Evolutionary conservation across 2,113 vertebrate species (phyloP), one percentile per base, ranked within the genome.

Genomic region (Cyprinodon variegatus): DNA sequence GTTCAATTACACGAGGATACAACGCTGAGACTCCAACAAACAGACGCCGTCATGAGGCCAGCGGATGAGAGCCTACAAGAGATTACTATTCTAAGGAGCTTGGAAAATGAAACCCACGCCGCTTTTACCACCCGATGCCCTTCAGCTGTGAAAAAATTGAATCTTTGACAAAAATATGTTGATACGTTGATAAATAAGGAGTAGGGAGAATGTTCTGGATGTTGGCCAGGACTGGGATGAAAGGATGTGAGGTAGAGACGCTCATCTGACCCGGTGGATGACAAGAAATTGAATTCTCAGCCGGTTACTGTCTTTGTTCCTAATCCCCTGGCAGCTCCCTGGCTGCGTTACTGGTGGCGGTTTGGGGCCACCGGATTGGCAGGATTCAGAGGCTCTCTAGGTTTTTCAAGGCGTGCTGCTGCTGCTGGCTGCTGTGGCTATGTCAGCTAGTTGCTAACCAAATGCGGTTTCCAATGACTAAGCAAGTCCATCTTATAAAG

Each of bases 191-290:
- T 76, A 53, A 29, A 63, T n/a, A 7, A 72, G 15, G 68, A 41
- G 62, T 48, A 71, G 45, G 75, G 85, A 83, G 86, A 84, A 75
- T 76, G 53, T 87, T 76, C 71, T 81, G 81, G 65, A 66, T 57
- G 76, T 79, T 38, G 72, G 74, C 14, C 50, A 79, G 83, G 82
- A 86, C 86, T 72, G 70, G 91, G 84, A 86, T 77, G 83, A 87
- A 86, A 88, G 84, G 89, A 87, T 90, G 93, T 94, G 94, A 94
- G 91, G 93, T 93, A 94, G 94, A 93, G 92, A 94, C 82, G 91
- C 91, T 92, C 83, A 75, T 86, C 88, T 85, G 86, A 88, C 75
- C 83, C 85, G 74, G 86, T 83, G 91, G 82, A 66, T 79, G 77
- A 79, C 70, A 59, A 88, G 71, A 76, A 80, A 48, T 72, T 15